Evolutionary conservation across 1,140 invertebrate species (phyloP), one percentile per base, ranked within the genome.

Genomic region (Heliconius nattereri): DNA sequence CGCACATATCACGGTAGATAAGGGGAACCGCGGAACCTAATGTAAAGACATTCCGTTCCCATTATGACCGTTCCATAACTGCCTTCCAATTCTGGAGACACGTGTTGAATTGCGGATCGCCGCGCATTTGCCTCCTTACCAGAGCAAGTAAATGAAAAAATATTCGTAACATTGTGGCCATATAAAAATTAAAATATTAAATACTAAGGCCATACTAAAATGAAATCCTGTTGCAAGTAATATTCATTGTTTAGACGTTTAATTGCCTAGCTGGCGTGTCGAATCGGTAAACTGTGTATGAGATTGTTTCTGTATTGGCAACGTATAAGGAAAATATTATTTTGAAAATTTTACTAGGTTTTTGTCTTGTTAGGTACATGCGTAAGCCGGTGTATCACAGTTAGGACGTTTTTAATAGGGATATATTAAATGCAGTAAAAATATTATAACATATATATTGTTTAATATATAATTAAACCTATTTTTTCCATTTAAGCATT

Each of bases 181-280:
- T n/a, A 20, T 57, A 57, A 23, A 20, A 57, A 57, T 23, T 57
- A 23, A 57, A 57, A 7, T 57, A 57, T 19, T 23, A n/a, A 5
- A 7, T 57, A 9, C 54, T 57, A 23, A 57, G n/a, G 54, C 6
- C 7, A 23, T 57, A 8, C 9, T 23, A n/a, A 20, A 13, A 13
- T 16, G 57, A 26, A 26, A 26, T 29, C 11, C 2, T 66, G 23
- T 29, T 29, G 2, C 23, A 26, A 66, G 26, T 66, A 66, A 16
- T 23, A 60, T 60, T 60, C n/a, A 13, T 66, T 66, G 60, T 66
- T 66, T 66, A 66, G 60, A 66, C 60, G 60, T 8, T 23, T 66
- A 66, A 66, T 66, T 26, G 60, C 9, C 13, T 66, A 66, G 26
- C 60, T 26, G 26, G 60, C 23, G 60, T 66, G 2, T 23, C 60